Conservation (phyloP, 2,797 vertebrate genomes). For the Falco biarmicus region DNA sequence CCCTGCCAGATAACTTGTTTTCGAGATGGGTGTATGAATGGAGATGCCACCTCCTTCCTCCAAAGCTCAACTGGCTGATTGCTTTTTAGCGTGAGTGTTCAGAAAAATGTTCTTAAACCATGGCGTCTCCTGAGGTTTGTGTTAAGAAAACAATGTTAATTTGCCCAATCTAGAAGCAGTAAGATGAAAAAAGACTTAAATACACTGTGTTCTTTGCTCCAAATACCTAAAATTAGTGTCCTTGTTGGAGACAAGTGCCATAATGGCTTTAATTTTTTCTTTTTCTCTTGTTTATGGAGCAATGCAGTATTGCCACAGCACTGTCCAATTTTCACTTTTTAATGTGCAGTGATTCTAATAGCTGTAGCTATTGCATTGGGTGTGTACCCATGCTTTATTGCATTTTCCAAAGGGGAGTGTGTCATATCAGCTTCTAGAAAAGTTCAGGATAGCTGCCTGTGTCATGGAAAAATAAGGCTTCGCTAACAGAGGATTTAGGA, state of each 20-base stretch:
- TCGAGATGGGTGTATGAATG: background rate
- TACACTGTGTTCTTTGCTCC: background rate
- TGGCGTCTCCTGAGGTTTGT: background rate
- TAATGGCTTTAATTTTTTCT: background rate
- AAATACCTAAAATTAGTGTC: slow-evolving; percentile 6
- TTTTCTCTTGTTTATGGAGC: background rate
- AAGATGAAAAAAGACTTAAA: background rate
- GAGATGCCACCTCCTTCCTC: background rate
- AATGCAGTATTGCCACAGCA: background rate
- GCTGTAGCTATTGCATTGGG: background rate
- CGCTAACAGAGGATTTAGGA: background rate
- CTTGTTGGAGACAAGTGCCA: background rate
- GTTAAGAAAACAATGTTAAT: slow-evolving; percentile 28
- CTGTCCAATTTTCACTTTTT: background rate
- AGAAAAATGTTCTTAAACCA: slow-evolving; percentile 1
- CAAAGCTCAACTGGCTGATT: background rate
- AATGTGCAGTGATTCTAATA: background rate
- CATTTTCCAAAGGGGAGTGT: background rate
- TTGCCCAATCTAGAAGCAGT: slow-evolving; percentile 15
- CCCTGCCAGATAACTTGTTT: background rate
- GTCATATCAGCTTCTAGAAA: background rate
- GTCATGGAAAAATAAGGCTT: slow-evolving; percentile 14
- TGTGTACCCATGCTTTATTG: background rate
- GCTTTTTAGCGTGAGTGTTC: background rate
- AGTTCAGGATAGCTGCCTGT: background rate